Percentiles rank a stretch among this genome's conserved stretches.
These are phyloP conservation scores for Laterallus jamaicensis DNA, from an alignment of 2,113 vertebrate species.

Conservation along the genomic window DNA sequence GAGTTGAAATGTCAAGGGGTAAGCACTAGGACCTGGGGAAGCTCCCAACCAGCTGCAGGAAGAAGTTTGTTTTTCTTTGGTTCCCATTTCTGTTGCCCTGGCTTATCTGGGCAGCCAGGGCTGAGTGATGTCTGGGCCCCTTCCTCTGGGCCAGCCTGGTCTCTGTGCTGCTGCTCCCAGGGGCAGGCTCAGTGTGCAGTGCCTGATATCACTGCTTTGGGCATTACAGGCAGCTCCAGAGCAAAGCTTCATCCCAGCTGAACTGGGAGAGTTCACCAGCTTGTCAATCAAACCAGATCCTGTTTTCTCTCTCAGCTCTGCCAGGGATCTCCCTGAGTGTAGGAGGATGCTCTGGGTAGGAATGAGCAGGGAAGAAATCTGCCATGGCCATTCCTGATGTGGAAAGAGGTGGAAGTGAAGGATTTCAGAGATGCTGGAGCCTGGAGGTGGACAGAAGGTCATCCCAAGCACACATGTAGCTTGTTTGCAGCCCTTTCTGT, in stretches of 20 bases:
- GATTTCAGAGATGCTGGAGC: not conserved
- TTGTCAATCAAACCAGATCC: not conserved
- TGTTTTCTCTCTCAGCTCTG: not conserved
- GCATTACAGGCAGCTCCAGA: not conserved
- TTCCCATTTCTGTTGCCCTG: not conserved
- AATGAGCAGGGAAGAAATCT: not conserved
- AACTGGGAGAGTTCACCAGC: not conserved
- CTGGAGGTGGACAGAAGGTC: not conserved
- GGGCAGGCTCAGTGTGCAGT: accelerated
- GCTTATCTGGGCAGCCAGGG: not conserved
- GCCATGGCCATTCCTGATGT: not conserved
- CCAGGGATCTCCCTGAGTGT: not conserved
- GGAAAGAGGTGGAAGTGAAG: not conserved
- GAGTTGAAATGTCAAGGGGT: not conserved
- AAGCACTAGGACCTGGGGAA: not conserved
- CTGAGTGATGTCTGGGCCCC: not conserved
- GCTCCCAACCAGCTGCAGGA: not conserved
- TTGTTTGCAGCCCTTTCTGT: not conserved
- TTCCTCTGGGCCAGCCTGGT: not conserved
- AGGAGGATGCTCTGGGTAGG: not conserved
- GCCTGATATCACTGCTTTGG: not conserved
- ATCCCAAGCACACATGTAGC: not conserved
- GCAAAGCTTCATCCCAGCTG: not conserved
- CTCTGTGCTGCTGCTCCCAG: accelerated
- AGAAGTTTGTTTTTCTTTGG: not conserved